phyloP scores from a whole-genome alignment of 2,888 invertebrate species.

The Odontomyia ornata region DNA sequence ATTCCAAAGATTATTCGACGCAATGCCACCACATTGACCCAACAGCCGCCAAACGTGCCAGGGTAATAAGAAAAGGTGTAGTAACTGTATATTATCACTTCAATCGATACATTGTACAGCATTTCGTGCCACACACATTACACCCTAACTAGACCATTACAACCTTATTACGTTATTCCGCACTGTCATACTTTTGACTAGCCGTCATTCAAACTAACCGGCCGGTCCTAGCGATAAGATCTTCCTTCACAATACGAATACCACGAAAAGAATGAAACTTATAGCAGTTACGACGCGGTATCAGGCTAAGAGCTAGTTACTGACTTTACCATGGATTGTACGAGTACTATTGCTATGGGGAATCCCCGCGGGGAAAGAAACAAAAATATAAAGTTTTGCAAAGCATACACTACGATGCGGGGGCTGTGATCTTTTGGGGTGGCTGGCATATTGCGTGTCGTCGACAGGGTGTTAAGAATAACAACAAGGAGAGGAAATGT shows the following conservation, averaged over 20 bases:
- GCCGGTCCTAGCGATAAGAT: slow-evolving; percentile 26
- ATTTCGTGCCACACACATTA: slow-evolving; percentile 35
- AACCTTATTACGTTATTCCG: slow-evolving; percentile 39
- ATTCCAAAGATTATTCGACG: no score
- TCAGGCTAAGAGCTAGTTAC: background rate
- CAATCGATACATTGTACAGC: slow-evolving; percentile 27
- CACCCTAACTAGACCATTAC: slow-evolving; percentile 37
- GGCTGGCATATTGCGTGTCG: slow-evolving; percentile 20
- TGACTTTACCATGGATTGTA: background rate
- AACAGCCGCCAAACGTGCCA: background rate
- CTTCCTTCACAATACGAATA: slow-evolving; percentile 19
- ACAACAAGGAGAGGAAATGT: background rate
- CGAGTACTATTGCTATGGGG: background rate
- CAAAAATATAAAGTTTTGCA: slow-evolving; percentile 27
- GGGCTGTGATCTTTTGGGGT: background rate
- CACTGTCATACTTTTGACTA: slow-evolving; percentile 39
- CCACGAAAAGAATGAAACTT: background rate
- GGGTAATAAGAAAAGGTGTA: background rate
- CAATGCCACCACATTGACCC: no score
- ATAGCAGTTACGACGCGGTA: background rate
- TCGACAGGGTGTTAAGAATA: background rate
- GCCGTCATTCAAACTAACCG: slow-evolving; percentile 39
- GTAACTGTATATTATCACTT: slow-evolving; percentile 15
- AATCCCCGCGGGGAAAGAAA: slow-evolving; percentile 26
- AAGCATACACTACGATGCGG: background rate